Conservation (phyloP, 2,888 invertebrate genomes). For the Drosophila yooni region DNA sequence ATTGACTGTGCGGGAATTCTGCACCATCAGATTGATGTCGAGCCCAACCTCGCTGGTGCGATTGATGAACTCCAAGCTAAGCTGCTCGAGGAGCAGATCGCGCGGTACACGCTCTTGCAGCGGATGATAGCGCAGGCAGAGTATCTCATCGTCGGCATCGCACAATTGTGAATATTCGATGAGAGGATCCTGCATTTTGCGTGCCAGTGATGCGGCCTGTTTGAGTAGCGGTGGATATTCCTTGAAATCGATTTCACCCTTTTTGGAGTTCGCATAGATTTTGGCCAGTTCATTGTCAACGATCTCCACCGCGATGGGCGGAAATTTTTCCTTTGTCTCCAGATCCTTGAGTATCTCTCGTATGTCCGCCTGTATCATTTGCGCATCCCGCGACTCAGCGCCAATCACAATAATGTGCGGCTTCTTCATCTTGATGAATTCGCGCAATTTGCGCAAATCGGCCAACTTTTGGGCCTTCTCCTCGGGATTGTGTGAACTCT, state of each 20-base stretch:
- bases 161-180: slow-evolving; percentile 98
- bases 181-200: slow-evolving; percentile 97
- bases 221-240: slow-evolving; percentile 96
- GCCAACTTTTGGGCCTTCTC: slow-evolving; percentile 89
- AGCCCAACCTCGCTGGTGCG: slow-evolving; percentile 99
- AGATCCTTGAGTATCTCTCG: slow-evolving; percentile 90
- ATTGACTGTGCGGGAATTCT: slow-evolving; percentile 94
- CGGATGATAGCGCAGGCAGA: slow-evolving; percentile 96
- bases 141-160: slow-evolving; percentile 97
- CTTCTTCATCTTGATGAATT: slow-evolving; percentile 95
- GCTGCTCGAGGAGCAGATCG: slow-evolving; percentile 93
- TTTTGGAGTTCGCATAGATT: slow-evolving; percentile 95
- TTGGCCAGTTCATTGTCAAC: slow-evolving; percentile 97
- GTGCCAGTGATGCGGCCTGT: slow-evolving; percentile 96
- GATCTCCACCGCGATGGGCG: slow-evolving; percentile 94
- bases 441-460: slow-evolving; percentile 89
- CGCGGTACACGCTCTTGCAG: slow-evolving; percentile 92
- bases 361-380: slow-evolving; percentile 92
- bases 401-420: slow-evolving; percentile 97
- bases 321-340: slow-evolving; percentile 94
- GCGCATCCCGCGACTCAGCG: slow-evolving; percentile 95
- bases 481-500: slow-evolving; percentile 89
- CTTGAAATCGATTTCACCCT: slow-evolving; percentile 92
- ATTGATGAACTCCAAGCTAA: slow-evolving; percentile 96
- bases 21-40: slow-evolving; percentile 96